These are phyloP conservation scores for Neria commutata DNA, from an alignment of 2,888 invertebrate species.

Conservation along the genomic window DNA sequence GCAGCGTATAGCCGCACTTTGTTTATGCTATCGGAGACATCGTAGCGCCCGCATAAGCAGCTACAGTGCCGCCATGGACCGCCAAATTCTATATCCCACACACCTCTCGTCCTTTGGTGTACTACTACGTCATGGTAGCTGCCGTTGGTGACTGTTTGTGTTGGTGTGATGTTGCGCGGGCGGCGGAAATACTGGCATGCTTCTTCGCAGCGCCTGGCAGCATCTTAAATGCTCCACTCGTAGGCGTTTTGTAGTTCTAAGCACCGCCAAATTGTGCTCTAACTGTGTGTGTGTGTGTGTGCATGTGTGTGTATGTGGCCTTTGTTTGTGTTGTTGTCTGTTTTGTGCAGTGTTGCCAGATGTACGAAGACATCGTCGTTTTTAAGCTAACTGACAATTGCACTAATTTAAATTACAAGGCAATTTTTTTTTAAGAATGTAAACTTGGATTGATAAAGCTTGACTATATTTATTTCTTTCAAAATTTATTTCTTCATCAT, in stretches of 20 bases:
- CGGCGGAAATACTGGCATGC: background rate
- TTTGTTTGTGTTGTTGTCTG: background rate
- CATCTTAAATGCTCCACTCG: background rate
- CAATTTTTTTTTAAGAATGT: too few species aligned
- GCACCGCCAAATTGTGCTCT: background rate
- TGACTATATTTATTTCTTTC: too few species aligned
- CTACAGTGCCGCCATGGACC: background rate
- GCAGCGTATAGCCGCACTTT: too few species aligned
- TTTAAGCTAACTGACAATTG: too few species aligned
- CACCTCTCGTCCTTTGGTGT: background rate
- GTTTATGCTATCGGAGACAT: background rate
- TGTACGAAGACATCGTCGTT: too few species aligned
- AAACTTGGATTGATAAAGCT: too few species aligned
- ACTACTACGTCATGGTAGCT: background rate
- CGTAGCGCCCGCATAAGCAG: background rate
- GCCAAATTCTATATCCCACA: too few species aligned
- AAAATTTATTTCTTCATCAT: too few species aligned
- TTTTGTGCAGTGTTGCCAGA: too few species aligned
- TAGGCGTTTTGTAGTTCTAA: constrained; percentile 4
- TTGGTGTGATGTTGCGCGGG: background rate
- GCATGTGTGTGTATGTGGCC: background rate
- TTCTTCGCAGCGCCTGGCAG: background rate
- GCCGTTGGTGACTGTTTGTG: background rate
- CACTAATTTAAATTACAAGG: too few species aligned
- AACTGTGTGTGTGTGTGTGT: background rate